These are phyloP conservation scores for Doryteuthis pealeii DNA, from an alignment of 1,140 invertebrate genomes.

Conservation along the genomic window DNA sequence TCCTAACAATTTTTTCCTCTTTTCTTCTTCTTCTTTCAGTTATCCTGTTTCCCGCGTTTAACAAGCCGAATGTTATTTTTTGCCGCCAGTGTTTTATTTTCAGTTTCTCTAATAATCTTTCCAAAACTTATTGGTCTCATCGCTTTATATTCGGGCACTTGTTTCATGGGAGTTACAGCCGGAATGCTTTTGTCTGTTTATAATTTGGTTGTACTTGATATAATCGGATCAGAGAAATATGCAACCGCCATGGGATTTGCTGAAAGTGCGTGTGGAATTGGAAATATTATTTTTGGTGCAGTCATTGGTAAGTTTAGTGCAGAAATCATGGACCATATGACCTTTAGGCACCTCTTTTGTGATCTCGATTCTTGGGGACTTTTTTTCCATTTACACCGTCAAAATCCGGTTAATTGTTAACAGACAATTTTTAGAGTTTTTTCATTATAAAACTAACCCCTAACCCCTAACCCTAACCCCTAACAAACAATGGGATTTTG, in stretches of 20 bases:
- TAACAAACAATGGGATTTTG: no score
- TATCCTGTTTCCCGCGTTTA: not conserved
- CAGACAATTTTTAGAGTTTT: no score
- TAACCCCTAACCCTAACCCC: no score
- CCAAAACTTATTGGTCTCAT: not conserved
- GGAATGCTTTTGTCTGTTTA: not conserved
- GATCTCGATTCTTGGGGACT: no score
- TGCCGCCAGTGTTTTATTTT: not conserved
- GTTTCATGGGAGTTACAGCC: not conserved
- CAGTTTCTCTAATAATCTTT: not conserved
- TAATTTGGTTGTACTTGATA: not conserved
- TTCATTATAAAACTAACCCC: no score
- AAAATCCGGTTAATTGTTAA: no score
- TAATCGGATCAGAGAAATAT: not conserved
- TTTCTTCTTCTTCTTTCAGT: not conserved
- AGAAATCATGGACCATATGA: no score
- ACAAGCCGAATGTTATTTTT: not conserved
- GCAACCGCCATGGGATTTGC: not conserved
- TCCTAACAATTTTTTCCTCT: no score
- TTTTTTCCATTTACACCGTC: no score
- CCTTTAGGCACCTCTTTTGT: no score
- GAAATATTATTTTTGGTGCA: not conserved
- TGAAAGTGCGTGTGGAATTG: not conserved
- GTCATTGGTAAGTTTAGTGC: not conserved
- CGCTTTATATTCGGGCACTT: not conserved